A percentile compares a stretch with the other conserved stretches of the same genome.
Evolutionary conservation across 1,140 invertebrate genomes (phyloP).

Genomic region (Drosophila nebulosa): DNA sequence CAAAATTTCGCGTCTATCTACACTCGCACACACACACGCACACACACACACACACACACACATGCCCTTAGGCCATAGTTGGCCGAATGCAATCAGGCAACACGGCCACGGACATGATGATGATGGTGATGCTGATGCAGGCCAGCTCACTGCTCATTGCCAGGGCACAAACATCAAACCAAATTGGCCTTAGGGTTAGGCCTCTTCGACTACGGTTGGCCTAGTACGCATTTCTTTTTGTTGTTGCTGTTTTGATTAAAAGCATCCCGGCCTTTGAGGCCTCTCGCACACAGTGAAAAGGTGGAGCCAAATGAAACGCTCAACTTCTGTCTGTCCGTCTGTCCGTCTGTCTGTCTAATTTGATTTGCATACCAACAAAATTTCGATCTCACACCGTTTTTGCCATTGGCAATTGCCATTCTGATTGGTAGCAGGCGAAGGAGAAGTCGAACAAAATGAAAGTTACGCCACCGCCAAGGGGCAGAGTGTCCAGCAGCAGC

Average conservation of each 20-base stretch:
- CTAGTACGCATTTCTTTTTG: slow-evolving; percentile 1
- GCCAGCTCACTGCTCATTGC: background rate
- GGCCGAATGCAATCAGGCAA: background rate
- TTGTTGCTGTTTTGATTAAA: slow-evolving; percentile 65
- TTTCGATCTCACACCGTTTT: slow-evolving; percentile 51
- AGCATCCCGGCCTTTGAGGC: slow-evolving; percentile 48
- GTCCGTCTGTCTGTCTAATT: slow-evolving; percentile 45
- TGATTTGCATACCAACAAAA: slow-evolving; percentile 57
- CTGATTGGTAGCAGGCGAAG: background rate
- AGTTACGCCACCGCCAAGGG: background rate
- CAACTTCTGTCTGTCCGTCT: slow-evolving; percentile 4
- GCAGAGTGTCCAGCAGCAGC: background rate
- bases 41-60: too few relatives aligned
- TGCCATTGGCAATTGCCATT: slow-evolving; percentile 12
- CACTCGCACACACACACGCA: background rate
- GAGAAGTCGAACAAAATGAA: background rate
- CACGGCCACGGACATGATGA: background rate
- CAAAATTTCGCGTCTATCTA: background rate
- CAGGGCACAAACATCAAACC: background rate
- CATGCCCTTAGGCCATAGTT: background rate
- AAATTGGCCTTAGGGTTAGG: background rate
- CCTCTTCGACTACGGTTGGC: background rate
- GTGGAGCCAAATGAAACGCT: background rate
- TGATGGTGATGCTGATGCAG: background rate
- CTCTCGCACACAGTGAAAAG: slow-evolving; percentile 1